Conservation (phyloP, 1,140 invertebrate genomes). For the Formica exsecta region DNA sequence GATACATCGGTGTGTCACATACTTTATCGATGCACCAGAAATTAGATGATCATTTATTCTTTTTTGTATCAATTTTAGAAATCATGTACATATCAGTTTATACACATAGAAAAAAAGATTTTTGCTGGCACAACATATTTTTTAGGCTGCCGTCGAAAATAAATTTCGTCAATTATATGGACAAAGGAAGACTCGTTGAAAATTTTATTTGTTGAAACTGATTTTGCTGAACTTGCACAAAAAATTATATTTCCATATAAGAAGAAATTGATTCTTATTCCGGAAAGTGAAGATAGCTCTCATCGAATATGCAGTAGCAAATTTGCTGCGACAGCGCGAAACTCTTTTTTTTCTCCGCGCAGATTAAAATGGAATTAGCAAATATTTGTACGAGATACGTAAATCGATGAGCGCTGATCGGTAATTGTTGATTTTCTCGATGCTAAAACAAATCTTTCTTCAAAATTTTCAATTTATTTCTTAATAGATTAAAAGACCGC, state of each 20-base stretch:
- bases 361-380: conserved; percentile 54
- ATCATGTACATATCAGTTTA: conserved; percentile 5
- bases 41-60: conserved; percentile 10
- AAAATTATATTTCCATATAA: conserved; percentile 16
- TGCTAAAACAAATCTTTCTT: conserved; percentile 26
- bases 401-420: neutral
- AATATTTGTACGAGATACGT: conserved; percentile 20
- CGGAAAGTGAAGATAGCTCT: neutral
- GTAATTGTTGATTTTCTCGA: conserved; percentile 19
- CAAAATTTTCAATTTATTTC: conserved; percentile 55
- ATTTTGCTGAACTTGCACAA: neutral
- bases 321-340: conserved; percentile 6
- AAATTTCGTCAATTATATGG: conserved; percentile 17
- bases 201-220: conserved; percentile 22
- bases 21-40: conserved; percentile 1
- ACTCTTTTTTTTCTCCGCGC: conserved; percentile 14
- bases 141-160: neutral
- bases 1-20: neutral
- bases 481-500: conserved; percentile 27
- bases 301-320: conserved; percentile 3
- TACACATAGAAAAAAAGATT: neutral
- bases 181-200: neutral
- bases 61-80: neutral
- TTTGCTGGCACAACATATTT: neutral
- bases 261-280: conserved; percentile 19